These are phyloP conservation scores for Chymomyza caudatula DNA, from an alignment of 2,888 invertebrate genomes.

Conservation along the genomic window DNA sequence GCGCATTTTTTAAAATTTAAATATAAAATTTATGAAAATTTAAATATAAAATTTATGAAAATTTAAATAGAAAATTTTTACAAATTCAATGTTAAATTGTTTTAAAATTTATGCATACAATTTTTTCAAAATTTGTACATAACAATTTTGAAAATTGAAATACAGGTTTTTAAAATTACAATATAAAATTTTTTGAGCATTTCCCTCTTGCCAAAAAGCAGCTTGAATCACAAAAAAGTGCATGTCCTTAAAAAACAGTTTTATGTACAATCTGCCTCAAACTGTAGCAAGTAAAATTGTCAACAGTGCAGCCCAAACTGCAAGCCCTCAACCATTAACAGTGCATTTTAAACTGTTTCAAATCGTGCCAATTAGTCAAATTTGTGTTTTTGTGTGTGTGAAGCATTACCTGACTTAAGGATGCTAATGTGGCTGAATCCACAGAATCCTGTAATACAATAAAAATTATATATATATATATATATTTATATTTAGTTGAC, in stretches of 20 bases:
- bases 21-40: too few relatives aligned
- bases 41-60: too few relatives aligned
- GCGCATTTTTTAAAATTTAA: too few relatives aligned
- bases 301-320: constrained; percentile 43
- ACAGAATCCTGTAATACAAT: constrained; percentile 78
- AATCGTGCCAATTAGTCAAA: not conserved
- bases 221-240: constrained; percentile 10
- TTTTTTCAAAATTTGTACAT: too few relatives aligned
- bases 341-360: not conserved
- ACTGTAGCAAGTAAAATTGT: not conserved
- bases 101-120: too few relatives aligned
- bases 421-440: constrained; percentile 79
- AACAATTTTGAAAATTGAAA: too few relatives aligned
- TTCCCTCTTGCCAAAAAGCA: too few relatives aligned
- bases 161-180: too few relatives aligned
- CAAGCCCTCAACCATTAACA: not conserved
- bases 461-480: constrained; percentile 69
- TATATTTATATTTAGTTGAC: not conserved
- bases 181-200: too few relatives aligned
- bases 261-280: constrained; percentile 9
- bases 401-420: constrained; percentile 79
- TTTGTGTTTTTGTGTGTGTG: constrained; percentile 27
- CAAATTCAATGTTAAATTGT: too few relatives aligned
- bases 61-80: too few relatives aligned
- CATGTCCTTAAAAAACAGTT: constrained; percentile 5